Evolutionary conservation across 2,113 vertebrate species (phyloP).

Genomic region (Oophaga pumilio): DNA sequence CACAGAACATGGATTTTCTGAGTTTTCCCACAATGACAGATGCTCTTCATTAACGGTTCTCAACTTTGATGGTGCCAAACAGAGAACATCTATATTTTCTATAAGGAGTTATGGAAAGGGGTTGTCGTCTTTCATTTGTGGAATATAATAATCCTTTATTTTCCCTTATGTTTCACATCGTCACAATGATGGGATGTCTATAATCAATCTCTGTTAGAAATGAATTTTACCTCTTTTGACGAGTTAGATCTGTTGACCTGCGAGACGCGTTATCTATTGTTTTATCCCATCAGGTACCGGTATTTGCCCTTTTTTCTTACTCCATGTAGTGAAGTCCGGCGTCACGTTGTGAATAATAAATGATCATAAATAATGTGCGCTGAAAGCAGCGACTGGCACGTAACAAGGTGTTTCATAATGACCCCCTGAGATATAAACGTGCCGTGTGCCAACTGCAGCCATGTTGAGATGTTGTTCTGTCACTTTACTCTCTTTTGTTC

Average conservation of each 20-base stretch:
- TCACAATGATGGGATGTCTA: too few species aligned
- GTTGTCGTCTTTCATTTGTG: too few species aligned
- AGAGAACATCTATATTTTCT: too few species aligned
- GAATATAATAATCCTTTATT: not conserved
- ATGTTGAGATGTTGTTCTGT: not conserved
- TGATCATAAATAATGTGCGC: slow-evolving; percentile 41
- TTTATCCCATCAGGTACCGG: not conserved
- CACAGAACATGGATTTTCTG: too few species aligned
- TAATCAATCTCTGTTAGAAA: not conserved
- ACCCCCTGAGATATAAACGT: not conserved
- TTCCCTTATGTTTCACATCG: not conserved
- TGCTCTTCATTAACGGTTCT: too few species aligned
- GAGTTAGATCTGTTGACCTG: not conserved
- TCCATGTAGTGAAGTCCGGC: not conserved
- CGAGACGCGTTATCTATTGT: not conserved
- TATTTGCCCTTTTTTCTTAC: not conserved
- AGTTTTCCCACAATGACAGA: too few species aligned
- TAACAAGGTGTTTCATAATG: slow-evolving; percentile 26
- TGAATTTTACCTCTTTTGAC: not conserved
- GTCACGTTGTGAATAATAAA: slow-evolving; percentile 20
- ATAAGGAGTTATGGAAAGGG: too few species aligned
- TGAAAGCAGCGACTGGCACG: slow-evolving; percentile 11
- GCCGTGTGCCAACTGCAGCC: not conserved
- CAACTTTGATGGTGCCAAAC: too few species aligned
- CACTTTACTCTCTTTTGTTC: not conserved